These are phyloP conservation scores for Gymnobelideus leadbeateri DNA, from an alignment of 2,113 vertebrate species.

Conservation along the genomic window DNA sequence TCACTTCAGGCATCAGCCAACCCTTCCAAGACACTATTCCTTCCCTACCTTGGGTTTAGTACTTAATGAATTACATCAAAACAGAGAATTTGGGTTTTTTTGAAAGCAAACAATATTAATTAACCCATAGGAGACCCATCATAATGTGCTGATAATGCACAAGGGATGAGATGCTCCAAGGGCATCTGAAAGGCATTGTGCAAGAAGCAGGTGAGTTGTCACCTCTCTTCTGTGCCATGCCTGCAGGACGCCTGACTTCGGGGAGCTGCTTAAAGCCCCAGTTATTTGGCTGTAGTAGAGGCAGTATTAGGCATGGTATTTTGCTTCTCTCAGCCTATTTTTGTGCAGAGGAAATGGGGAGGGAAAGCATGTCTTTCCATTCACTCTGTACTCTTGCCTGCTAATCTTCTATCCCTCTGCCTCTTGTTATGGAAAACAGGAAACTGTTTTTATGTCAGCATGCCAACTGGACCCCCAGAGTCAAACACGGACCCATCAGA, in stretches of 20 bases:
- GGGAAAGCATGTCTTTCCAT: background rate
- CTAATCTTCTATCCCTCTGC: background rate
- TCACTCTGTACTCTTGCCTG: background rate
- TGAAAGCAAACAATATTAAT: background rate
- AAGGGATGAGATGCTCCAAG: background rate
- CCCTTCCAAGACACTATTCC: background rate
- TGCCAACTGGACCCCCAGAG: conserved; percentile 68
- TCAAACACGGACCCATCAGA: conserved; percentile 57
- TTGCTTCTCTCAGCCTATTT: background rate
- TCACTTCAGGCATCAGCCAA: background rate
- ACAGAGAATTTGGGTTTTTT: background rate
- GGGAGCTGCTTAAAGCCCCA: background rate
- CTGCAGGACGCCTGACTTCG: background rate
- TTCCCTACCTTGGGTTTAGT: background rate
- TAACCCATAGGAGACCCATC: background rate
- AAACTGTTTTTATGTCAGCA: conserved; percentile 85
- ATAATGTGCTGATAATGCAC: background rate
- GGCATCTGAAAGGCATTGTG: background rate
- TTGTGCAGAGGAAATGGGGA: background rate
- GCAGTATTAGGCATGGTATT: background rate
- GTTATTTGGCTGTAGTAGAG: background rate
- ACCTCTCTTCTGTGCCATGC: background rate
- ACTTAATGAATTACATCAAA: background rate
- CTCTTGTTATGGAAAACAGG: conserved; percentile 72
- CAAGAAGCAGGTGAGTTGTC: background rate